These are phyloP conservation scores for Campylorhamphus procurvoides DNA, from an alignment of 2,113 vertebrate species.

Conservation along the genomic window DNA sequence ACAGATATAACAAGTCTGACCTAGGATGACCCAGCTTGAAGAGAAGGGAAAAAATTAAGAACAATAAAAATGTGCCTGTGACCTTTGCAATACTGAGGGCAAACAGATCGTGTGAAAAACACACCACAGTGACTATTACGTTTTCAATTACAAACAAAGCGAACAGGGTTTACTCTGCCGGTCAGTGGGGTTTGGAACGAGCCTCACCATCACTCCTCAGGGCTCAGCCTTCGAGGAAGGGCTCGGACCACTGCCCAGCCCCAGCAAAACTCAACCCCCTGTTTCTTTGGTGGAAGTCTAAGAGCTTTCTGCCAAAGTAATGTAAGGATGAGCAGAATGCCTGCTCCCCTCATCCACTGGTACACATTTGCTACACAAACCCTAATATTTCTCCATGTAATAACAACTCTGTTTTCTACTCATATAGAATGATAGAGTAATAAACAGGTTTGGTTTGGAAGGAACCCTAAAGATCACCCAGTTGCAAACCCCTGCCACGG, in stretches of 20 bases:
- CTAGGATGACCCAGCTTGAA: neutral
- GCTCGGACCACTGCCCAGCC: neutral
- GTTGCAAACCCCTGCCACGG: neutral
- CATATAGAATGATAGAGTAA: fast-evolving
- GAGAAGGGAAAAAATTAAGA: neutral
- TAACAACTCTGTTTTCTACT: neutral
- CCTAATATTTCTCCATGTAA: neutral
- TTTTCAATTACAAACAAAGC: neutral
- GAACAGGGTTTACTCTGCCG: neutral
- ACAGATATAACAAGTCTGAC: neutral
- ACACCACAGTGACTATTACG: neutral
- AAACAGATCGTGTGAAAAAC: neutral
- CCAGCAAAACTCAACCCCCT: fast-evolving
- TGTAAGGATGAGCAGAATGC: neutral
- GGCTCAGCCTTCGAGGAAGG: conserved; percentile 31
- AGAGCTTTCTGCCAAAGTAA: neutral
- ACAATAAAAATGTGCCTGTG: neutral
- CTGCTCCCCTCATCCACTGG: fast-evolving
- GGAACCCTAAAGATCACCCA: neutral
- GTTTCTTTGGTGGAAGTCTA: neutral
- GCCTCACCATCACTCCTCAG: neutral
- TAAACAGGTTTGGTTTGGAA: neutral
- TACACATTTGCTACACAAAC: fast-evolving
- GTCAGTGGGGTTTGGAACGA: neutral
- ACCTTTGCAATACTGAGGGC: neutral